Evolutionary conservation across 2,797 vertebrate species (phyloP), one percentile per base, ranked within the genome.

Genomic region (Pseudomugil tenellus): DNA sequence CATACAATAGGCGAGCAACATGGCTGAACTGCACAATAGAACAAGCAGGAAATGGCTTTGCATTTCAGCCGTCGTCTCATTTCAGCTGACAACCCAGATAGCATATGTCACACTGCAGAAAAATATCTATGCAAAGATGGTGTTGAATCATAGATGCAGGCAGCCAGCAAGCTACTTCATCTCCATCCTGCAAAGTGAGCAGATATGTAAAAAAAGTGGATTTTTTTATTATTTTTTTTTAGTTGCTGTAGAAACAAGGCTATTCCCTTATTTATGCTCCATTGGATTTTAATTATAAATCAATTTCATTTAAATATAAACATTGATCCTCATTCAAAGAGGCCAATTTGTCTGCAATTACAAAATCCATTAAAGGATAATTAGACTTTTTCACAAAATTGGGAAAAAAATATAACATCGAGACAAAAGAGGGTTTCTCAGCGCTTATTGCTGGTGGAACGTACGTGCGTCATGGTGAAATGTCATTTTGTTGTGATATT

Each of bases 261-360:
- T 31, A 64, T 81, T 84, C 81, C 72, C 72, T 86, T 83, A 93
- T 91, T 92, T 82, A 91, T 86, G 81, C 86, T 76, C 89, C 91
- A 89, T 93, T 93, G 91, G 82, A 79, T 91, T 92, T 93, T 91
- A 93, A 93, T 92, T 88, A 89, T 84, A 86, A 92, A 92, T 94
- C 87, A 91, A 91, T 93, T 88, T 91, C 70, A 92, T 93, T 90
- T 89, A 86, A 91, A 93, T 93, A 77, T 72, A 91, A 93, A 89
- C 81, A 91, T 91, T 87, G 83, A 91, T 90, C 81, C 87, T 91
- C 81, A 76, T 90, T 87, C 88, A 89, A 90, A 91, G 92, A 85
- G 89, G 84, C 74, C 89, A 88, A 91, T 93, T 93, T 92, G 90
- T 92, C 80, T 71, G 82, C 90, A 92, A 93, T 93, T 92, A 92